Conservation (phyloP, 2,888 invertebrate species). For the Pachydiplax longipennis region DNA sequence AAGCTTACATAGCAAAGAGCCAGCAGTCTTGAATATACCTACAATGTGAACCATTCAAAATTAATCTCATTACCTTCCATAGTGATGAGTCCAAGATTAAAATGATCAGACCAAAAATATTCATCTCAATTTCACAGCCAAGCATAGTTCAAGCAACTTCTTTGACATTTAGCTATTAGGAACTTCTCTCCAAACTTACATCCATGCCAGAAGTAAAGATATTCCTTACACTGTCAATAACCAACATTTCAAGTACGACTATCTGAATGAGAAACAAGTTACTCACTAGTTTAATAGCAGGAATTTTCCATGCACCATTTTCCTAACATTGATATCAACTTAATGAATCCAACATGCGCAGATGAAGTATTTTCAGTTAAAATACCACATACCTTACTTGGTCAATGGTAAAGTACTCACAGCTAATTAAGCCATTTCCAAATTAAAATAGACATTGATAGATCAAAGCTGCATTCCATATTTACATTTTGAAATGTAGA, state of each 20-base stretch:
- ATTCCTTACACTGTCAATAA: neutral
- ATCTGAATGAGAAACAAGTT: neutral
- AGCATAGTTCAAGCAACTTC: conserved; percentile 16
- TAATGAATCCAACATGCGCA: conserved; percentile 18
- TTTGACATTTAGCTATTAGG: neutral
- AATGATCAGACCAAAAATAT: neutral
- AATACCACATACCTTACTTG: conserved; percentile 9
- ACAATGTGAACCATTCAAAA: neutral
- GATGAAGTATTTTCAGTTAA: neutral
- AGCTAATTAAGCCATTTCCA: neutral
- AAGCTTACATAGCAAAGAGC: conserved; percentile 14
- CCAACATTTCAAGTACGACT: neutral
- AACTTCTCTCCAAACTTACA: neutral
- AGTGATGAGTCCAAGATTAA: neutral
- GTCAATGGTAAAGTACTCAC: neutral
- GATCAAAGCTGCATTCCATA: conserved; percentile 1
- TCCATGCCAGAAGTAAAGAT: neutral
- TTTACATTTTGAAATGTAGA: neutral
- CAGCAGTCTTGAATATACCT: neutral
- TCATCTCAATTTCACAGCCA: neutral
- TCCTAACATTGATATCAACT: neutral
- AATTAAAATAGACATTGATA: neutral
- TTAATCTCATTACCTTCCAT: conserved; percentile 16
- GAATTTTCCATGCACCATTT: conserved; percentile 23
- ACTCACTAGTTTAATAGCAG: conserved; percentile 10